These are phyloP conservation scores for Prosapia bicincta DNA, from an alignment of 2,888 invertebrate genomes.

Conservation along the genomic window DNA sequence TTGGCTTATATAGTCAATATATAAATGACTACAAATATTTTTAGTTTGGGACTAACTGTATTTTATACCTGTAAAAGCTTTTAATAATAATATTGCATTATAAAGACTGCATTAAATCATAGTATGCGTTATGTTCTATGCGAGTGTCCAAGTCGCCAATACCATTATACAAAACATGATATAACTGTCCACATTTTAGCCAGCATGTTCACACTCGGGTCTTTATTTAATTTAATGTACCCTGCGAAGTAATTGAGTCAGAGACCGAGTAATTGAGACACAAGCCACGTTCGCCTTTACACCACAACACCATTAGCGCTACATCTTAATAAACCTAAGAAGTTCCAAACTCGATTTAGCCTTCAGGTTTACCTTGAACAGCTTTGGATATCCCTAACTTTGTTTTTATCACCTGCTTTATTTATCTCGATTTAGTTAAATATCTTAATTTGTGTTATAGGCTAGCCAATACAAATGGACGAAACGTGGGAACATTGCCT, in stretches of 20 bases:
- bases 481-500: too few species aligned
- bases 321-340: background rate
- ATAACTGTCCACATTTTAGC: background rate
- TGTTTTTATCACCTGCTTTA: background rate
- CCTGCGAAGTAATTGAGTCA: background rate
- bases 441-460: background rate
- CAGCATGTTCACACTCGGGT: background rate
- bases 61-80: too few species aligned
- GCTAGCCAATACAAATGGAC: background rate
- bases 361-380: background rate
- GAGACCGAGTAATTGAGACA: background rate
- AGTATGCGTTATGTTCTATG: background rate
- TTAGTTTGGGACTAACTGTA: too few species aligned
- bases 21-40: too few species aligned
- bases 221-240: background rate
- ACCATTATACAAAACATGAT: background rate
- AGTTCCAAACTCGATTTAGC: background rate
- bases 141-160: background rate
- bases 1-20: too few species aligned
- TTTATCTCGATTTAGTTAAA: background rate
- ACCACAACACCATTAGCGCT: background rate
- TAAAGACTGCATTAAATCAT: too few species aligned
- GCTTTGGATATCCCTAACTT: background rate
- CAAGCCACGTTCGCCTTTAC: background rate
- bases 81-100: too few species aligned